Percentiles rank a stretch among this genome's conserved stretches.
These are phyloP conservation scores for Lordiphosa fenestrarum DNA, from an alignment of 2,888 invertebrate species.

Conservation along the genomic window DNA sequence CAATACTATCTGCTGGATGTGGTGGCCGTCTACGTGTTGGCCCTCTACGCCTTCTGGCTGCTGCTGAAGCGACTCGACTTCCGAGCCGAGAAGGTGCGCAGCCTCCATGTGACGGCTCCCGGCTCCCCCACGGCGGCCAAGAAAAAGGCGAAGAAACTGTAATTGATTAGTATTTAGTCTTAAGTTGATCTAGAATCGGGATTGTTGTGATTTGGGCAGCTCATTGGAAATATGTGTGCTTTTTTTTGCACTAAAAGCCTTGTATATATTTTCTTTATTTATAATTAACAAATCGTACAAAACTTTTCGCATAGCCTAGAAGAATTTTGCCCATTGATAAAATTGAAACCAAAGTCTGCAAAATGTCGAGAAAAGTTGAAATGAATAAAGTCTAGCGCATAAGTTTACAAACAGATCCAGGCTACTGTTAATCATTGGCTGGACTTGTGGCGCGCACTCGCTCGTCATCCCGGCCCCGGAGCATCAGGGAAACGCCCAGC, in stretches of 20 bases:
- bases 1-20: conserved; percentile 79
- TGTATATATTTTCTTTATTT: conserved; percentile 54
- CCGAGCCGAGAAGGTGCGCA: conserved; percentile 59
- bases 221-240: conserved; percentile 3
- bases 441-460: conserved; percentile 20
- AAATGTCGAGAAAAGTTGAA: conserved; percentile 29
- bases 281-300: conserved; percentile 29
- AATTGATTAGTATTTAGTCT: conserved; percentile 14
- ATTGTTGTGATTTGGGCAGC: conserved; percentile 20
- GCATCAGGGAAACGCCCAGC: conserved; percentile 37
- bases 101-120: conserved; percentile 27
- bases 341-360: conserved; percentile 56
- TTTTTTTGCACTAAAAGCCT: conserved; percentile 12
- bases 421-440: neutral
- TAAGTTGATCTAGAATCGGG: conserved; percentile 8
- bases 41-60: conserved; percentile 57
- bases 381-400: conserved; percentile 34
- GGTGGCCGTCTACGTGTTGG: conserved; percentile 64
- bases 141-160: conserved; percentile 61
- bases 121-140: conserved; percentile 32
- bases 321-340: conserved; percentile 29
- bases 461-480: conserved; percentile 23
- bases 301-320: conserved; percentile 11
- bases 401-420: conserved; percentile 7
- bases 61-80: conserved; percentile 68